phyloP scores from a whole-genome alignment of 2,113 vertebrate genomes.

The Gymnocephalus cernua region DNA sequence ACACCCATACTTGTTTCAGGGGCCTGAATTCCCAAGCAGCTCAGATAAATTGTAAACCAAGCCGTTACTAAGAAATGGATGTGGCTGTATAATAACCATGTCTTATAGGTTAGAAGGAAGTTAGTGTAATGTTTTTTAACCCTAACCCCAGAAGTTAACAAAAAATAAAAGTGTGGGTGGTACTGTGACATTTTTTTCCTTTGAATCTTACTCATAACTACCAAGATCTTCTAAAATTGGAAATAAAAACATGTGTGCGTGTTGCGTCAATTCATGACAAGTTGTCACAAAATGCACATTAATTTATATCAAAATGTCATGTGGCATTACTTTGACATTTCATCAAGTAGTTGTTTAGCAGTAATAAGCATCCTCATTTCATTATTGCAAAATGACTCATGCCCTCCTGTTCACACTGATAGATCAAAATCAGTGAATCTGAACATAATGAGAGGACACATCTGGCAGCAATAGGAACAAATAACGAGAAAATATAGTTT shows the following conservation, averaged over 20 bases:
- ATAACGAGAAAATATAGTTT: conserved; percentile 10
- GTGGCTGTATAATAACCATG: conserved; percentile 11
- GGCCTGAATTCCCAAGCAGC: conserved; percentile 2
- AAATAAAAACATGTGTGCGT: neutral
- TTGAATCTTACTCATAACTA: neutral
- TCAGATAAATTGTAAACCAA: conserved; percentile 18
- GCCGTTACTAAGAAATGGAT: conserved; percentile 21
- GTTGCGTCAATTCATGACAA: no score
- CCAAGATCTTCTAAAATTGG: neutral
- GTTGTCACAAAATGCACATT: neutral
- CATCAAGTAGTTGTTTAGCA: conserved; percentile 12
- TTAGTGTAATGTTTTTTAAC: no score
- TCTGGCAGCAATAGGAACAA: conserved; percentile 40
- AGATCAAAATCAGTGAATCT: conserved; percentile 7
- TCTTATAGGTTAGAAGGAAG: no score
- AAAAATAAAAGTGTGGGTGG: no score
- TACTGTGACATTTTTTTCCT: no score
- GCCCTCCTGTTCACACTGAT: neutral
- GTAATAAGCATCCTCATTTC: neutral
- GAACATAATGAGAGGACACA: conserved; percentile 29
- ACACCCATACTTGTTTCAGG: neutral
- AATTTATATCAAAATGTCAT: neutral
- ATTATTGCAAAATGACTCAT: conserved; percentile 24
- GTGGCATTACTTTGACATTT: neutral
- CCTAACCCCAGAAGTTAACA: no score